These are phyloP conservation scores for Ectemnius cavifrons DNA, from an alignment of 2,888 invertebrate species.

Conservation along the genomic window DNA sequence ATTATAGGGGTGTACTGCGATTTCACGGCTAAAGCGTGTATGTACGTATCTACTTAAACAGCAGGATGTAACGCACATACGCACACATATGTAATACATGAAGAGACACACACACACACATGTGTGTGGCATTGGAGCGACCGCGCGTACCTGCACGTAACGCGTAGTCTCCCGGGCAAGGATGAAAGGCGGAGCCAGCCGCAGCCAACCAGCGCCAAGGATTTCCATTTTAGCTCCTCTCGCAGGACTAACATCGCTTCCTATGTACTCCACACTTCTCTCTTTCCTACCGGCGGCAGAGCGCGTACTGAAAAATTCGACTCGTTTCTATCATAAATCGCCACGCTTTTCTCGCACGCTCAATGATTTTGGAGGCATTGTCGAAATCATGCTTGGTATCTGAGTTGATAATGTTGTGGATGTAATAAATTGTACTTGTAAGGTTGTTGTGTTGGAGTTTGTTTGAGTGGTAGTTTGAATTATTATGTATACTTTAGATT, in stretches of 20 bases:
- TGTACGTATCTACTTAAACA: slow-evolving; percentile 58
- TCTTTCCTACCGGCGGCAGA: neutral
- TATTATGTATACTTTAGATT: no score
- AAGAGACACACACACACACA: no score
- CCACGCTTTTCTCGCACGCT: no score
- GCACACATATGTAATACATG: slow-evolving; percentile 40
- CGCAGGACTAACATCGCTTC: slow-evolving; percentile 47
- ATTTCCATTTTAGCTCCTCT: slow-evolving; percentile 62
- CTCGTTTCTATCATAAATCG: neutral
- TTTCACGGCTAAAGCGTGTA: slow-evolving; percentile 15
- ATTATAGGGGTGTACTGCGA: slow-evolving; percentile 35
- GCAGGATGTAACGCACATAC: slow-evolving; percentile 46
- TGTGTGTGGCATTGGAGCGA: no score
- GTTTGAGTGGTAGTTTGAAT: no score
- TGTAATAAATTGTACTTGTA: no score
- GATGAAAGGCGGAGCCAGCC: slow-evolving; percentile 71
- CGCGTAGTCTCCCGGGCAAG: slow-evolving; percentile 50
- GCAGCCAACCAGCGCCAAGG: slow-evolving; percentile 70
- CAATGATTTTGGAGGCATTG: no score
- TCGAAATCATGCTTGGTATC: no score
- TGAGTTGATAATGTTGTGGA: no score
- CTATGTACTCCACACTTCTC: slow-evolving; percentile 31
- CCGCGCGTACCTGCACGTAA: slow-evolving; percentile 31
- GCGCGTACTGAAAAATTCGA: neutral
- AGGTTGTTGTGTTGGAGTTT: no score